Evolutionary conservation across 1,140 invertebrate species (phyloP), one percentile per base, ranked within the genome.

Genomic region (Halictus rubicundus): DNA sequence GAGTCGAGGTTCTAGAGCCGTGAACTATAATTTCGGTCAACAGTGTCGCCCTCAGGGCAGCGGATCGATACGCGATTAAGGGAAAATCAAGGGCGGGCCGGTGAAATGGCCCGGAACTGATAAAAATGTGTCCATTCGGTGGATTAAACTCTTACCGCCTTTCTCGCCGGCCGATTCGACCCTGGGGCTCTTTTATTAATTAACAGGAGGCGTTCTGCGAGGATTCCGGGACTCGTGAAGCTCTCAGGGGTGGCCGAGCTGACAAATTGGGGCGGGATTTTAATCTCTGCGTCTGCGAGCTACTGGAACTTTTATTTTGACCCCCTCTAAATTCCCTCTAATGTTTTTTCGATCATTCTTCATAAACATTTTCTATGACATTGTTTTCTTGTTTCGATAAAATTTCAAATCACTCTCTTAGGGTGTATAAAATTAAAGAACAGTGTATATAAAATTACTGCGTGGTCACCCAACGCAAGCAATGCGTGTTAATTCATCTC

Each of bases 31-130:
- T 60, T 71, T 60, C 37, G 68, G 54, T 19, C 52, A 60, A 42
- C 54, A n/a, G 9, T 12, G 54, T 9, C 19, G 2, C 42, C 5
- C 23, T 14, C 27, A 1, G 0, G 3, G 21, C 0, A 1, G 14
- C 8, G 39, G 63, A 59, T 79, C 77, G 77, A 78, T 73, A 16
- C 64, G 19, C 68, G 46, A 65, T 73, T 57, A 59, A 73, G 69
- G 70, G 23, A n/a, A 71, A 78, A 78, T 78, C 75, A 78, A 71
- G 59, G 75, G 23, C 66, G 42, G 25, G 5, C 2, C 42, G 59
- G 59, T 42, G 68, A 78, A 78, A 78, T 78, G 75, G 54, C 12
- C 27, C 23, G 75, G 57, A 78, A 78, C 75, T 71, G 68, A 78
- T 78, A 78, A 78, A 78, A 78, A 61, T 78, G 68, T 71, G 68